phyloP scores from a whole-genome alignment of 1,140 invertebrate species.

The Temnothorax curvispinosus region DNA sequence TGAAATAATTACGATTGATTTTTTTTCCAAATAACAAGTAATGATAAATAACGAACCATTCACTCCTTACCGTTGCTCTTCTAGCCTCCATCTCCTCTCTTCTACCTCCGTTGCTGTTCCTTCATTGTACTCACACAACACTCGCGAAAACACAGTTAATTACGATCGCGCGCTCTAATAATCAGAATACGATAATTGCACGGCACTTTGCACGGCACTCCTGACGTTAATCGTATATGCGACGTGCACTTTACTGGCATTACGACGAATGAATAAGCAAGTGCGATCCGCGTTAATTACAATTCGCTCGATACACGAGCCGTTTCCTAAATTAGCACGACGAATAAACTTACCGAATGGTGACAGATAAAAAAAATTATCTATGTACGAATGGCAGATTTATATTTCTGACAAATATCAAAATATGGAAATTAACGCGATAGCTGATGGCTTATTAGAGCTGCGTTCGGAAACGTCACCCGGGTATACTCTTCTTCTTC shows the following conservation, averaged over 20 bases:
- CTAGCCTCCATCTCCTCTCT: background rate
- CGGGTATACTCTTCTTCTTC: no score
- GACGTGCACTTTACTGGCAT: background rate
- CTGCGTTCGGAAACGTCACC: no score
- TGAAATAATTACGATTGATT: background rate
- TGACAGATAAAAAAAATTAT: background rate
- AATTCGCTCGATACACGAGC: background rate
- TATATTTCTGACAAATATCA: background rate
- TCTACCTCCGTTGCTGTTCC: background rate
- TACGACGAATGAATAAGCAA: conserved; percentile 17
- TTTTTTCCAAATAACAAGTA: background rate
- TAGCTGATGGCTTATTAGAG: background rate
- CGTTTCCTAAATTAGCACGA: background rate
- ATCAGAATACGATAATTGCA: conserved; percentile 17
- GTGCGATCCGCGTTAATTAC: background rate
- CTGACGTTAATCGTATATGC: background rate
- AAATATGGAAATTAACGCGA: background rate
- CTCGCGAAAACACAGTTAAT: conserved; percentile 7
- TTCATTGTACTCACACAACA: background rate
- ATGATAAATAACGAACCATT: background rate
- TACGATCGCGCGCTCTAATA: conserved; percentile 13
- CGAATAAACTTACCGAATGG: background rate
- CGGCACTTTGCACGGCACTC: background rate
- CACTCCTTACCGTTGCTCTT: background rate
- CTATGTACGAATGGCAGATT: background rate